Evolutionary conservation across 2,113 vertebrate species (phyloP), one percentile per base, ranked within the genome.

Genomic region (Oreotrochilus melanogaster): DNA sequence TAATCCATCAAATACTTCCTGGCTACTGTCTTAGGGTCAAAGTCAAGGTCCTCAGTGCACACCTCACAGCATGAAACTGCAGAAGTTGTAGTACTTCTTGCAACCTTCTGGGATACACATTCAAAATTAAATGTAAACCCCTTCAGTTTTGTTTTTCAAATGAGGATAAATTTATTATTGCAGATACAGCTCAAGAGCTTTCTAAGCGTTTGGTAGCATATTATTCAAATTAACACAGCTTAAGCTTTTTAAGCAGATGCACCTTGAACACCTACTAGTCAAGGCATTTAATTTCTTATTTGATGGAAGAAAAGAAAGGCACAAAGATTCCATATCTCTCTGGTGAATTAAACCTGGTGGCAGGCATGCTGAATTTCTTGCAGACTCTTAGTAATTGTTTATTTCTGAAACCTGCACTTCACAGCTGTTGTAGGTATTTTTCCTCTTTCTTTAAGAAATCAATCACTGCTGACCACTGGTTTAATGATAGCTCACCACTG

Each of bases 211-310:
- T 42, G 15, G 58, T 33, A 73, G 66, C 31, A 53, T 61, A 58
- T 79, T 92, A 92, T 83, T 93, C 88, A 73, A 94, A 94, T 90
- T 70, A 93, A 92, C 50, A 79, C 15, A 73, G 69, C 42, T 76
- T 88, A 88, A 88, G 60, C 42, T 90, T 88, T 92, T 79, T 79
- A 93, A 95, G 75, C 47, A 76, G 58, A 76, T 79, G 87, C 33
- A 89, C 86, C 79, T 86, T 69, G 83, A 92, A 66, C 21, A 72
- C 31, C n/a, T 79, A 42, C 54, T 17, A 58, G 62, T 54, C 50
- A 66, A 88, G 37, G 31, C 50, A 78, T 79, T 93, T 66, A 65
- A 42, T 73, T 89, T 73, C 58, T 31, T n/a, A 61, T 27, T 65
- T 79, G 67, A 69, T 70, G 73, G 39, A 65, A 66, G 51, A 64